Percentiles rank a stretch among this genome's conserved stretches.
Conservation (phyloP, 2,113 vertebrate species). For the Nesoenas mayeri region DNA sequence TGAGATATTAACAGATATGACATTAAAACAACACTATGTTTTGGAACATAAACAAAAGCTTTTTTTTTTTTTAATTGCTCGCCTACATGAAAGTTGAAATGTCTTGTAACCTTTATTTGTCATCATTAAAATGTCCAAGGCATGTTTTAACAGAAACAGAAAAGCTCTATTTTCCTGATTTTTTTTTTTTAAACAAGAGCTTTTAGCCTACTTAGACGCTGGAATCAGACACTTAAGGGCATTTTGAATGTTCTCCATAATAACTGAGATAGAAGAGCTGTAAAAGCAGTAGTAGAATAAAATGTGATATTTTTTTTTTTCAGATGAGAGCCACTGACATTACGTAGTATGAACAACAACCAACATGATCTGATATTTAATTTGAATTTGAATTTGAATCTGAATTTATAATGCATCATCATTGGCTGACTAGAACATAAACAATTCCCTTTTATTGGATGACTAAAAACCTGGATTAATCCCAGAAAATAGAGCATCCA, state of each 20-base stretch:
- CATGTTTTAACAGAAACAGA: constrained; percentile 33
- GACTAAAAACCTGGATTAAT: background rate
- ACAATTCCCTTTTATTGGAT: background rate
- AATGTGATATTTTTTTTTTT: background rate
- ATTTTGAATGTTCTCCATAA: constrained; percentile 6
- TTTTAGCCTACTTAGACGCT: constrained; percentile 20
- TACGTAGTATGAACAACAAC: background rate
- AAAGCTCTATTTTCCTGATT: constrained; percentile 19
- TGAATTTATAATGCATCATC: background rate
- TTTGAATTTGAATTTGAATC: too few species aligned
- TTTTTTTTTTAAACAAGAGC: background rate
- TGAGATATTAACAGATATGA: constrained; percentile 41
- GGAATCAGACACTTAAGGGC: background rate
- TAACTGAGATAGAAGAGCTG: background rate
- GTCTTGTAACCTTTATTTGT: constrained; percentile 11
- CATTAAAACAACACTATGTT: constrained; percentile 19
- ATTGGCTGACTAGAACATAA: background rate
- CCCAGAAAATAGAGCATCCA: background rate
- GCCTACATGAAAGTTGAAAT: constrained; percentile 15
- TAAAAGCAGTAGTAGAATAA: background rate
- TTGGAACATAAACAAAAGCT: constrained; percentile 10
- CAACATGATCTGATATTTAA: background rate
- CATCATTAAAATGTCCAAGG: constrained; percentile 4
- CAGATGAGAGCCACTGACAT: background rate
- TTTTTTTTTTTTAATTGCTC: background rate